Conservation (phyloP, 2,113 vertebrate genomes). For the Gnathonemus longibarbis region DNA sequence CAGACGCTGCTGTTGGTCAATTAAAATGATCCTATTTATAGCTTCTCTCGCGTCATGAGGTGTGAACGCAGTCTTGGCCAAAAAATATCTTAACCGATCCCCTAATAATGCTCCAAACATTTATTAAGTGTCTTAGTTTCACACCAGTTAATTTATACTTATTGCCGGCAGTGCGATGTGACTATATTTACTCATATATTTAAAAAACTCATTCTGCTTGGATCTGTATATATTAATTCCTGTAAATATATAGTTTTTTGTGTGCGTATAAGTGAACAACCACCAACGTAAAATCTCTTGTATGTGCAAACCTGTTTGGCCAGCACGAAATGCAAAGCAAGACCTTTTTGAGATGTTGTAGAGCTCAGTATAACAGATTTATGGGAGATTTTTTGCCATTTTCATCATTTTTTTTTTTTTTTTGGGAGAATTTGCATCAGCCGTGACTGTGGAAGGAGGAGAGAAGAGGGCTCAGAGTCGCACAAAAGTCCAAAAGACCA, state of each 20-base stretch:
- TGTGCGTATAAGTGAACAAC: background rate
- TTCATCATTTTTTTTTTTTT: slow-evolving; percentile 3
- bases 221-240: background rate
- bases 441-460: background rate
- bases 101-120: background rate
- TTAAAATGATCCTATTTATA: background rate
- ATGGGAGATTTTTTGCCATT: background rate
- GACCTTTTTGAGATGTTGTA: background rate
- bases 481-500: slow-evolving; percentile 50
- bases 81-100: background rate
- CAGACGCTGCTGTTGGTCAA: background rate
- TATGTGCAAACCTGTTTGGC: background rate
- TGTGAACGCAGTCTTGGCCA: background rate
- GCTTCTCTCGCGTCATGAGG: background rate
- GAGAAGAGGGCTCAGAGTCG: slow-evolving; percentile 43
- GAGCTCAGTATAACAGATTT: background rate
- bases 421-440: slow-evolving; percentile 23
- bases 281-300: background rate
- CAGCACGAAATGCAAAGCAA: background rate
- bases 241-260: background rate
- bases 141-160: background rate
- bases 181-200: background rate
- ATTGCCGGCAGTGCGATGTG: background rate
- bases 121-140: background rate
- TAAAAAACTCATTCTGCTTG: background rate